Percentiles rank a stretch among this genome's conserved stretches.
Evolutionary conservation across 2,888 invertebrate genomes (phyloP).

Genomic region (Leptinotarsa juncta): DNA sequence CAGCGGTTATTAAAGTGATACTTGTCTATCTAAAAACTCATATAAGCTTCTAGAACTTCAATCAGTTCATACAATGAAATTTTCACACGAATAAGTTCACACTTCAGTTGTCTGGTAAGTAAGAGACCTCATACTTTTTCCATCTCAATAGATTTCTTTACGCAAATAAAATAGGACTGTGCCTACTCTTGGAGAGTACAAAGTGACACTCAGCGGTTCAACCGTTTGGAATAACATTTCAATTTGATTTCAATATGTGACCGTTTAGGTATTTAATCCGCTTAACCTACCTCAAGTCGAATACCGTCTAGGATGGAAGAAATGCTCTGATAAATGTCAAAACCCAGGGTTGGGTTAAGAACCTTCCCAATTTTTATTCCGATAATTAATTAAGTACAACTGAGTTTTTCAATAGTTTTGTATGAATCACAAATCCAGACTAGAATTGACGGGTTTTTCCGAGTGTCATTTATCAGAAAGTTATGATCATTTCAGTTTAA

Average conservation of each 20-base stretch:
- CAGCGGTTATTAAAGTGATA: too few relatives aligned
- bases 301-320: conserved; percentile 4
- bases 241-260: conserved; percentile 39
- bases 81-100: conserved; percentile 14
- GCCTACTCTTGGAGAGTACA: conserved; percentile 25
- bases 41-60: too few relatives aligned
- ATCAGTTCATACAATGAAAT: background rate
- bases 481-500: too few relatives aligned
- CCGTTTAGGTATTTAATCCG: conserved; percentile 42
- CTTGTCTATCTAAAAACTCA: too few relatives aligned
- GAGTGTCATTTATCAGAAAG: too few relatives aligned
- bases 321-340: background rate
- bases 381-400: too few relatives aligned
- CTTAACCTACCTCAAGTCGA: conserved; percentile 31
- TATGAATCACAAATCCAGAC: too few relatives aligned
- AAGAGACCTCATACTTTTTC: conserved; percentile 30
- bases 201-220: conserved; percentile 53
- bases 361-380: background rate
- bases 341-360: conserved; percentile 1
- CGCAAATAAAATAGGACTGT: conserved; percentile 26
- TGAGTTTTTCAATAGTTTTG: too few relatives aligned
- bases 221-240: conserved; percentile 53
- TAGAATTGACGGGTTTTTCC: too few relatives aligned
- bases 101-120: conserved; percentile 16
- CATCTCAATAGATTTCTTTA: conserved; percentile 34